Percentiles rank a stretch among this genome's conserved stretches.
These are phyloP conservation scores for Dolichomitus sp. DNA, from an alignment of 2,888 invertebrate species.

Conservation along the genomic window DNA sequence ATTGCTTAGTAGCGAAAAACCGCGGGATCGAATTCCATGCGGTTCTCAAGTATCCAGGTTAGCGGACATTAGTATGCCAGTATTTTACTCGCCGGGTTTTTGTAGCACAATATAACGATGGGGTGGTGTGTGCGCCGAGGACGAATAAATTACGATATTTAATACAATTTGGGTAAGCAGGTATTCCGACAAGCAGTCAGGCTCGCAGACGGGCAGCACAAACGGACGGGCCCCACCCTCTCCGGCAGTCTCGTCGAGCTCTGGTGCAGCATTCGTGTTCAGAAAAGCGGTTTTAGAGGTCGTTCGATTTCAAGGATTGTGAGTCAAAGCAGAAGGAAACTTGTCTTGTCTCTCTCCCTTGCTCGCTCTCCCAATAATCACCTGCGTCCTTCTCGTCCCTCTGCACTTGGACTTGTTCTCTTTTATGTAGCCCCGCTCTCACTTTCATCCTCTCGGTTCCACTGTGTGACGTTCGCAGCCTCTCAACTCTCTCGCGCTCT, in stretches of 20 bases:
- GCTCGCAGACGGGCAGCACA: conserved; percentile 27
- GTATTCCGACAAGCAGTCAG: conserved; percentile 37
- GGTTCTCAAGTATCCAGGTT: conserved; percentile 31
- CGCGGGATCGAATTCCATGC: conserved; percentile 40
- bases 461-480: conserved; percentile 56
- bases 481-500: conserved; percentile 28
- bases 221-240: conserved; percentile 28
- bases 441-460: conserved; percentile 44
- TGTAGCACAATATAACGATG: conserved; percentile 38
- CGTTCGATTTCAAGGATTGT: conserved; percentile 67
- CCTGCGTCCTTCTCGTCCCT: conserved; percentile 35
- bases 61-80: conserved; percentile 56
- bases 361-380: conserved; percentile 30
- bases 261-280: conserved; percentile 45
- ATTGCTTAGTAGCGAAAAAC: conserved; percentile 30
- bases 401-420: conserved; percentile 44
- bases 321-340: conserved; percentile 63
- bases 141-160: conserved; percentile 66
- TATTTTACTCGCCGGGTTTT: conserved; percentile 58
- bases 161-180: conserved; percentile 65
- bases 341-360: conserved; percentile 61
- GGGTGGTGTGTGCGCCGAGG: conserved; percentile 30
- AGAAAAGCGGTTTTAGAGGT: conserved; percentile 65
- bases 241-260: conserved; percentile 16
- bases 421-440: conserved; percentile 41